phyloP scores from a whole-genome alignment of 2,888 invertebrate genomes.

The Agapetus fuscipes region DNA sequence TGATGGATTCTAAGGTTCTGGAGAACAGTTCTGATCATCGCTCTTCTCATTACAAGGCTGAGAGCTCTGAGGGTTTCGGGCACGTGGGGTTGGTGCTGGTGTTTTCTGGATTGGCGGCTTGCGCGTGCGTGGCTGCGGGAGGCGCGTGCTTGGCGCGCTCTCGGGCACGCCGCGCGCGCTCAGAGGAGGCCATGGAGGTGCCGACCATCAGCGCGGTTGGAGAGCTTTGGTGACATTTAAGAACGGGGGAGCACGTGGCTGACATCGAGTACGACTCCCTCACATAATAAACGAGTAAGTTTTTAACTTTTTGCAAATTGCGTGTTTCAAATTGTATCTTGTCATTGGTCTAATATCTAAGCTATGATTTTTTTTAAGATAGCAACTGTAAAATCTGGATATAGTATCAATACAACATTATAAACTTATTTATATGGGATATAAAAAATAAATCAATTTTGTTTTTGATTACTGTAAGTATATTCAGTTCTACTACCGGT shows the following conservation, averaged over 20 bases:
- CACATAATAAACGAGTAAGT: constrained; percentile 45
- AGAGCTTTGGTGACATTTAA: constrained; percentile 62
- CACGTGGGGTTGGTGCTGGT: constrained; percentile 48
- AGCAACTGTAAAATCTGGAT: too few species aligned
- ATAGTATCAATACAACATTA: too few species aligned
- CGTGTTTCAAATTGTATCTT: neutral
- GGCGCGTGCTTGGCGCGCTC: constrained; percentile 26
- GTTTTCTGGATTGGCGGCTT: constrained; percentile 45
- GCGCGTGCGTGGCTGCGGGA: constrained; percentile 37
- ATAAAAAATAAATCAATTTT: too few species aligned
- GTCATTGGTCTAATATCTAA: constrained; percentile 1
- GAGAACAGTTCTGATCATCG: constrained; percentile 29
- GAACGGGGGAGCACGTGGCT: constrained; percentile 43
- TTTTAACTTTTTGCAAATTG: neutral
- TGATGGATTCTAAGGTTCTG: constrained; percentile 23
- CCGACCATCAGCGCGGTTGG: constrained; percentile 48
- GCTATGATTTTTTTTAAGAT: constrained; percentile 1
- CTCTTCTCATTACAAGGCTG: constrained; percentile 22
- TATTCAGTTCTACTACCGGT: too few species aligned
- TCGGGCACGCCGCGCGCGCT: constrained; percentile 5
- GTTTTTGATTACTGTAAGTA: too few species aligned
- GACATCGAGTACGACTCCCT: constrained; percentile 50
- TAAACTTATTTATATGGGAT: too few species aligned
- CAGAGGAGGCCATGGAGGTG: constrained; percentile 47
- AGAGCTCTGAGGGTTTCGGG: constrained; percentile 34